Evolutionary conservation across 2,888 invertebrate species (phyloP), one percentile per base, ranked within the genome.

Genomic region (Lithophane socia): DNA sequence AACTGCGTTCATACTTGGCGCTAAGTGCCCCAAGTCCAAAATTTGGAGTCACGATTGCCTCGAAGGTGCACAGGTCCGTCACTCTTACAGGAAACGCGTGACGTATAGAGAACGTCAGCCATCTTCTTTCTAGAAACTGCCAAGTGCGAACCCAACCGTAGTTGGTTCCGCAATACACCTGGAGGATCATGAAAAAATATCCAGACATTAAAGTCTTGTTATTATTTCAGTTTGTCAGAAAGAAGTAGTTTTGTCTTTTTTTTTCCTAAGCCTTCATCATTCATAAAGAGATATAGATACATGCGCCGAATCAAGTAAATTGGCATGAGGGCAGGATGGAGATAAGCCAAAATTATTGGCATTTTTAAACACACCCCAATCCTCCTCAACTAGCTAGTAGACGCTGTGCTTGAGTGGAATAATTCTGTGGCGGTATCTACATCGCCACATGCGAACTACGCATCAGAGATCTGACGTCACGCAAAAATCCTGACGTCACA

Each of bases 101-200:
- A 2, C 91, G 86, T 37, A 96, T 95, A 7, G 95, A 92, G 80
- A 96, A 96, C 0, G 94, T 88, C 12, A 96, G 70, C 94, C 95
- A 96, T 65, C 94, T 91, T 47, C 93, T 90, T 80, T 96, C 91
- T 58, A 96, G 86, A 84, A 94, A 94, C 79, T 92, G 93, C 95
- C 95, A 96, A 2, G 94, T 94, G 58, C 96, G 90, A 47, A 95
- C 96, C 95, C 95, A 96, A n/a, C 92, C 90, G 63, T 85, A 90
- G 58, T 93, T 89, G 60, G 69, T 52, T 47, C 94, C 95, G 74
- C 90, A 92, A 92, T 91, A 92, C 73, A 96, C 91, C 96, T 96
- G 70, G 29, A 73, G 21, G 68, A 58, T 54, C 47, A 66, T 52
- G 52, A 66, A 21, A 67, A 54, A 44, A 68, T 24, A 54, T 18